Percentiles rank a stretch among this genome's conserved stretches.
Evolutionary conservation across 2,797 vertebrate species (phyloP).

Genomic region (Pseudomugil gertrudae): DNA sequence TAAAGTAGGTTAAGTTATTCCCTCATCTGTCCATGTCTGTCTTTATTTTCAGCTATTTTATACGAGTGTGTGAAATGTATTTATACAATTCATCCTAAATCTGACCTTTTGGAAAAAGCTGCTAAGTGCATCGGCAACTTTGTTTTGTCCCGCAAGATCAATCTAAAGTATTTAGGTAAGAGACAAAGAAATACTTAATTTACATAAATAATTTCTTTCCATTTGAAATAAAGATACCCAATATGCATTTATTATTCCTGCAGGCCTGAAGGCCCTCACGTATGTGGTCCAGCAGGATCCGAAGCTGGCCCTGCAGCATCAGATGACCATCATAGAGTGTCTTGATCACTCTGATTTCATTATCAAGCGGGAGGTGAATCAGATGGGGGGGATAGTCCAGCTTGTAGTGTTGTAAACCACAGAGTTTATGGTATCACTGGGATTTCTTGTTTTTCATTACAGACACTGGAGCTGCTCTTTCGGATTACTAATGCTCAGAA

Average conservation of each 20-base stretch:
- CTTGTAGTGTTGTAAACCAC: background rate
- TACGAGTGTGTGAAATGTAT: slow-evolving; percentile 96
- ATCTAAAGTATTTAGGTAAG: slow-evolving; percentile 98
- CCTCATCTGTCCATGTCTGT: background rate
- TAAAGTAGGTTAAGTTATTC: background rate
- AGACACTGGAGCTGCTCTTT: slow-evolving; percentile 96
- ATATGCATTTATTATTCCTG: slow-evolving; percentile 8
- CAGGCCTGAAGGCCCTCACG: slow-evolving; percentile 87
- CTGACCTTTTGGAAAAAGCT: slow-evolving; percentile 94
- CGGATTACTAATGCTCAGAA: slow-evolving; percentile 96
- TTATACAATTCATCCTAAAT: slow-evolving; percentile 93
- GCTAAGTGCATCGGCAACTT: slow-evolving; percentile 98
- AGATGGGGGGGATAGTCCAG: background rate
- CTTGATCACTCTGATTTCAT: slow-evolving; percentile 94
- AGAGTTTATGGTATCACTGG: background rate
- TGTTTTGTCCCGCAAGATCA: slow-evolving; percentile 96
- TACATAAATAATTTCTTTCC: background rate
- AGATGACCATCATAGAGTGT: slow-evolving; percentile 99
- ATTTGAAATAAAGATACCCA: background rate
- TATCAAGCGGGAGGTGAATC: slow-evolving; percentile 92
- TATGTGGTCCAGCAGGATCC: slow-evolving; percentile 96
- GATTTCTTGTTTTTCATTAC: slow-evolving; percentile 2
- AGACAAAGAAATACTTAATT: background rate
- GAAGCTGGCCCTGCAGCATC: slow-evolving; percentile 94
- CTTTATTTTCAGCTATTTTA: slow-evolving; percentile 87